phyloP scores from a whole-genome alignment of 2,888 invertebrate genomes.

The Molorchus minor region DNA sequence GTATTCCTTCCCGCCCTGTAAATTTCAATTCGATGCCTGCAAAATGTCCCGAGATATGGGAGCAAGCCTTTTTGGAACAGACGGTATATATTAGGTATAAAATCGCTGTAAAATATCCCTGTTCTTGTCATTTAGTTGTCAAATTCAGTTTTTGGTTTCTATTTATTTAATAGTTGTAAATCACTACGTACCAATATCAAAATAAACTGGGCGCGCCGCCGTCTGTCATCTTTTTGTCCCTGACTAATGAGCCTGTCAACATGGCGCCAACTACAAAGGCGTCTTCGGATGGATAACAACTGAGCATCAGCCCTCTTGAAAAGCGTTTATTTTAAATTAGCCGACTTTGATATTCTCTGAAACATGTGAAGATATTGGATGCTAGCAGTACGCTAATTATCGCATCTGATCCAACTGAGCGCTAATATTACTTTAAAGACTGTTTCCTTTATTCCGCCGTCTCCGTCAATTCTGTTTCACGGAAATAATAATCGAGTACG shows the following conservation, averaged over 20 bases:
- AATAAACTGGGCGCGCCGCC: slow-evolving; percentile 32
- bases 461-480: neutral
- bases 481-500: neutral
- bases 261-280: slow-evolving; percentile 49
- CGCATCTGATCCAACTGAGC: slow-evolving; percentile 26
- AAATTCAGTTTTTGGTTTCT: too few relatives aligned
- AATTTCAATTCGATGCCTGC: too few relatives aligned
- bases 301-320: slow-evolving; percentile 45
- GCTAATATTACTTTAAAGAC: slow-evolving; percentile 23
- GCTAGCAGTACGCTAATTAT: slow-evolving; percentile 39
- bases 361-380: slow-evolving; percentile 43
- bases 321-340: slow-evolving; percentile 49
- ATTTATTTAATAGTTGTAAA: too few relatives aligned
- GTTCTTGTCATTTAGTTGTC: too few relatives aligned
- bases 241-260: slow-evolving; percentile 51
- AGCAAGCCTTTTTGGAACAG: too few relatives aligned
- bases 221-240: slow-evolving; percentile 48
- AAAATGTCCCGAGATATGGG: too few relatives aligned
- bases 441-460: slow-evolving; percentile 7
- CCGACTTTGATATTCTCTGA: slow-evolving; percentile 40
- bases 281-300: slow-evolving; percentile 46
- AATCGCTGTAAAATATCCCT: too few relatives aligned
- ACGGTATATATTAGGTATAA: too few relatives aligned
- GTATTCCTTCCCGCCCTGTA: too few relatives aligned
- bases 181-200: too few relatives aligned